A percentile compares a stretch with the other conserved stretches of the same genome.
These are phyloP conservation scores for Plagodis dolabraria DNA, from an alignment of 2,888 invertebrate genomes.

Conservation along the genomic window DNA sequence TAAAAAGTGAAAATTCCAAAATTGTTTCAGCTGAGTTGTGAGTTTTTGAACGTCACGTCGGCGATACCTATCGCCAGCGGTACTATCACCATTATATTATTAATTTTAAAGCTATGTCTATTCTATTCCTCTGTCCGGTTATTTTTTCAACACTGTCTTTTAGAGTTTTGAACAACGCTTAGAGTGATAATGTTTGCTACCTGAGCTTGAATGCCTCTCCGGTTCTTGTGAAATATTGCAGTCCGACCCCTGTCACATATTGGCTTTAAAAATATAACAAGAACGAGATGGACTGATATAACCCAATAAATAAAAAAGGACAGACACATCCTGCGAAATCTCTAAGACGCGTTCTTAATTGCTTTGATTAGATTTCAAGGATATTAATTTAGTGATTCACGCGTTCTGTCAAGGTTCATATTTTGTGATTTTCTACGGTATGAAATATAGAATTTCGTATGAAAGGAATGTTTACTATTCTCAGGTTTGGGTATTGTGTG, in stretches of 20 bases:
- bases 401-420: conserved; percentile 77
- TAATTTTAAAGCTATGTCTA: conserved; percentile 19
- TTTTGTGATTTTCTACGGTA: conserved; percentile 77
- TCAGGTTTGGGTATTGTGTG: conserved; percentile 71
- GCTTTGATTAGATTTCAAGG: conserved; percentile 83
- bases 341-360: conserved; percentile 76
- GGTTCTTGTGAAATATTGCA: conserved; percentile 77
- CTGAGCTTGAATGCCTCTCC: conserved; percentile 79
- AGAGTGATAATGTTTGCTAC: conserved; percentile 82
- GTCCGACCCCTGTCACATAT: conserved; percentile 81
- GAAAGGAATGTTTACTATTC: conserved; percentile 77
- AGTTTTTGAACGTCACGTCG: too few relatives aligned
- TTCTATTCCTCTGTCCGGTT: conserved; percentile 45
- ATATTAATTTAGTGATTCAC: conserved; percentile 82
- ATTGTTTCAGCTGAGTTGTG: too few relatives aligned
- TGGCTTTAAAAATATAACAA: conserved; percentile 64
- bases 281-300: conserved; percentile 47
- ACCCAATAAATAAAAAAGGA: conserved; percentile 22
- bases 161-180: conserved; percentile 73
- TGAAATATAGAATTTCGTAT: conserved; percentile 64
- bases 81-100: too few relatives aligned
- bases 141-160: conserved; percentile 51
- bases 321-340: conserved; percentile 38
- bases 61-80: too few relatives aligned
- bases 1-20: too few relatives aligned